Evolutionary conservation across 64 coral and sea anemone species (phyloP).

Genomic region (Anthopleura sola): DNA sequence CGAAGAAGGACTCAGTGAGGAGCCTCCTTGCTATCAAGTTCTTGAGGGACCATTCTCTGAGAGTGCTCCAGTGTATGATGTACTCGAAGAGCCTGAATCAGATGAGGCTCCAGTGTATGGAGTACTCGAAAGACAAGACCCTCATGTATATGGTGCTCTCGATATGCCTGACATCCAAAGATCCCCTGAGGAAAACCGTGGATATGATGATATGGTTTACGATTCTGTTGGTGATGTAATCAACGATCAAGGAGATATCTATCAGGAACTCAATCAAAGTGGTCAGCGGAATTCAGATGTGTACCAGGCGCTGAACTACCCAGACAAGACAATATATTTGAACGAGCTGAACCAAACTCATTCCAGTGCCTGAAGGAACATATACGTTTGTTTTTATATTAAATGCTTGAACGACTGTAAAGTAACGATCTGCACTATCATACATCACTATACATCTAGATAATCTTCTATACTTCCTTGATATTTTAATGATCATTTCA

Average conservation of each 20-base stretch:
- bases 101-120: not conserved
- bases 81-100: not conserved
- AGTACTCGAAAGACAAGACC: not conserved
- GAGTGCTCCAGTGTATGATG: not conserved
- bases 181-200: not conserved
- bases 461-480: no score
- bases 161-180: not conserved
- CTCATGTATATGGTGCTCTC: not conserved
- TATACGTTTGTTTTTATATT: no score
- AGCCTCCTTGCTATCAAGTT: no score
- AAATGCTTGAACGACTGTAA: no score
- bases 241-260: not conserved
- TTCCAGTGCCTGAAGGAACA: not conserved
- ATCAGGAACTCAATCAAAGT: conserved; percentile 11
- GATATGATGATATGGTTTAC: not conserved
- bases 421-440: no score
- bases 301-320: not conserved
- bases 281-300: not conserved
- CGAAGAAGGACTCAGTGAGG: no score
- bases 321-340: not conserved
- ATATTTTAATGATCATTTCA: no score
- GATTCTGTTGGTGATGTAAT: conserved; percentile 8
- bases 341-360: not conserved
- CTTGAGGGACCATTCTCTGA: not conserved
- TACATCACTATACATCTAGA: no score